A percentile compares a stretch with the other conserved stretches of the same genome.
These are phyloP conservation scores for Zeus faber DNA, from an alignment of 2,113 vertebrate genomes.

Conservation along the genomic window DNA sequence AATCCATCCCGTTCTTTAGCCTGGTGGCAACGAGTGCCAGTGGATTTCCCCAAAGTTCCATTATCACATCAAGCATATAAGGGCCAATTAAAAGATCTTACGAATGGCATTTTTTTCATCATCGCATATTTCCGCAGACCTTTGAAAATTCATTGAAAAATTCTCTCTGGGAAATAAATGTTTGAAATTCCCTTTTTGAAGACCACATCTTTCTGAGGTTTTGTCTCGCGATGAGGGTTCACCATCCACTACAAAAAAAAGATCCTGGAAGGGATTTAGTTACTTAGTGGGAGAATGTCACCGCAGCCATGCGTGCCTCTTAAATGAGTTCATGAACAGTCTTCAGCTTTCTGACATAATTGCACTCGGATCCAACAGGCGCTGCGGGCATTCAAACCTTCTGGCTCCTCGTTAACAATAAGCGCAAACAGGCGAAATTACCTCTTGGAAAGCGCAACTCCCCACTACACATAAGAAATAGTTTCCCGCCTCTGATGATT, in stretches of 20 bases:
- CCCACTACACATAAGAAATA: slow-evolving; percentile 1
- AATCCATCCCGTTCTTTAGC: too few species aligned
- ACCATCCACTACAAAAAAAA: slow-evolving; percentile 3
- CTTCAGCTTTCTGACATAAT: not conserved
- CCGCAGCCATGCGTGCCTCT: not conserved
- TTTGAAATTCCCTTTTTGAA: not conserved
- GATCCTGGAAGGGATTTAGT: slow-evolving; percentile 6
- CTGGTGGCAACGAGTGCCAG: too few species aligned
- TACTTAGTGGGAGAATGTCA: not conserved
- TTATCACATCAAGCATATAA: too few species aligned
- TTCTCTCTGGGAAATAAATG: not conserved
- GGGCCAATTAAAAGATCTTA: too few species aligned
- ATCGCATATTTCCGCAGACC: not conserved
- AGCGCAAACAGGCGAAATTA: not conserved
- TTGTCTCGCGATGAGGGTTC: not conserved
- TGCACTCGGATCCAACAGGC: not conserved
- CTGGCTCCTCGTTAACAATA: not conserved
- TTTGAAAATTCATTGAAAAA: not conserved
- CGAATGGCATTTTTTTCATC: too few species aligned
- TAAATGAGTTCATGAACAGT: not conserved
- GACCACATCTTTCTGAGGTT: too few species aligned
- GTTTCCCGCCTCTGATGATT: not conserved
- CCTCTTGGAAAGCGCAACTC: not conserved
- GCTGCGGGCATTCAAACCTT: not conserved
- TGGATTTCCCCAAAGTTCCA: too few species aligned